Evolutionary conservation across 1,140 invertebrate species (phyloP), one percentile per base, ranked within the genome.

Genomic region (Drosophila willistoni): DNA sequence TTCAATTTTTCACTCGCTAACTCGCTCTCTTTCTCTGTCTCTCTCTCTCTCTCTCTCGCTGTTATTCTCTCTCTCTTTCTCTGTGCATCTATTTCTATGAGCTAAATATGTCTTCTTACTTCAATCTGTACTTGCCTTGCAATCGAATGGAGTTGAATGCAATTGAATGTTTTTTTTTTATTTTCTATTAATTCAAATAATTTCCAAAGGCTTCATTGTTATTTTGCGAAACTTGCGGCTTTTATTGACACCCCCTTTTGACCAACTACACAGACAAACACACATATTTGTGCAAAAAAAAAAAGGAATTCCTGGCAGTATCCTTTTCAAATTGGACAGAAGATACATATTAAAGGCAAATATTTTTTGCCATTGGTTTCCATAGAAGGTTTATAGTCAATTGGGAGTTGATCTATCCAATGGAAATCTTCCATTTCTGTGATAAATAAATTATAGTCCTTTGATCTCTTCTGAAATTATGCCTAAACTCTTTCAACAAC

Each of bases 91-190:
- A 51, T 51, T 19, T 22, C 44, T 51, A 22, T 51, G 17, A 51
- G 44, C 44, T 51, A 51, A 17, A 51, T 19, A 22, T 22, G 7
- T 51, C 44, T 51, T 60, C 33, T 41, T 75, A 67, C 71, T 68
- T 86, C 72, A 55, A 73, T 63, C 69, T 78, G 22, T 55, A 55
- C 60, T 39, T 39, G 74, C 70, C 76, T 79, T 72, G 68, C 63
- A 73, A 41, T 73, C n/a, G 73, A 70, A 61, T 74, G 44, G 61
- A 63, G 68, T 62, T 74, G 57, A 51, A 60, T 64, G 69, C 63
- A 68, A 64, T 68, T 73, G 17, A 22, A 51, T 51, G 44, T 22
- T 12, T 3, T 51, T 22, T 51, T 9, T 12, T 25, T 25, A 25
- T 51, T 19, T 29, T 29, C 29, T 6, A 29, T 29, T 29, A 29